These are phyloP conservation scores for Spialia ferax DNA, from an alignment of 2,888 invertebrate genomes.

Conservation along the genomic window DNA sequence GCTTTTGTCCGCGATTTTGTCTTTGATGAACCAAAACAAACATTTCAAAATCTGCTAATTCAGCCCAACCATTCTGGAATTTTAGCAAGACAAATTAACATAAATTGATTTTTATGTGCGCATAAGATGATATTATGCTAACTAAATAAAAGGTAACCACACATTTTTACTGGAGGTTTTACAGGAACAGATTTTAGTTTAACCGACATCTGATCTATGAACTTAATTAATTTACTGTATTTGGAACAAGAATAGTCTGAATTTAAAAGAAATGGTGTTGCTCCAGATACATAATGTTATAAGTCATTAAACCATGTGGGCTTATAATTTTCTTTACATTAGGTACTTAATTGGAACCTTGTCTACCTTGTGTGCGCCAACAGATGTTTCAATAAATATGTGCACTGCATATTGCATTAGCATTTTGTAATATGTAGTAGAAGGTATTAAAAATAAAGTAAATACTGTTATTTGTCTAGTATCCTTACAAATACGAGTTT, in stretches of 20 bases:
- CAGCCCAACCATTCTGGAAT: too few species aligned
- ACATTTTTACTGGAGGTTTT: too few species aligned
- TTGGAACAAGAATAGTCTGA: background rate
- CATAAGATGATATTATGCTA: too few species aligned
- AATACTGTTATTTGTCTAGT: background rate
- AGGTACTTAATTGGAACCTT: constrained; percentile 24
- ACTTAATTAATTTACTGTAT: background rate
- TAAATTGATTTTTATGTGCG: too few species aligned
- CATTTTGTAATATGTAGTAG: constrained; percentile 15
- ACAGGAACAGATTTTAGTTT: too few species aligned
- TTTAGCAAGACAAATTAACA: too few species aligned
- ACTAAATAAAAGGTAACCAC: too few species aligned
- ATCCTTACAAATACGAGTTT: background rate
- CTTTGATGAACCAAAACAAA: too few species aligned
- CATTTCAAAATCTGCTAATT: too few species aligned
- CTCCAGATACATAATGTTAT: background rate
- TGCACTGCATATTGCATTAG: constrained; percentile 21
- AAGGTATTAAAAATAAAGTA: constrained; percentile 2
- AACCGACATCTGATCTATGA: too few species aligned
- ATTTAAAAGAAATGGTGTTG: background rate
- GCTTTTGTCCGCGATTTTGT: too few species aligned
- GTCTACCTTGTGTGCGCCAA: constrained; percentile 27
- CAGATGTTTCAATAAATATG: constrained; percentile 36
- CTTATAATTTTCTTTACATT: constrained; percentile 6
- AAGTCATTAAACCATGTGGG: constrained; percentile 19